Base-by-base conservation (phyloP, 2,113 vertebrate species). In the Trinectes maculatus region DNA sequence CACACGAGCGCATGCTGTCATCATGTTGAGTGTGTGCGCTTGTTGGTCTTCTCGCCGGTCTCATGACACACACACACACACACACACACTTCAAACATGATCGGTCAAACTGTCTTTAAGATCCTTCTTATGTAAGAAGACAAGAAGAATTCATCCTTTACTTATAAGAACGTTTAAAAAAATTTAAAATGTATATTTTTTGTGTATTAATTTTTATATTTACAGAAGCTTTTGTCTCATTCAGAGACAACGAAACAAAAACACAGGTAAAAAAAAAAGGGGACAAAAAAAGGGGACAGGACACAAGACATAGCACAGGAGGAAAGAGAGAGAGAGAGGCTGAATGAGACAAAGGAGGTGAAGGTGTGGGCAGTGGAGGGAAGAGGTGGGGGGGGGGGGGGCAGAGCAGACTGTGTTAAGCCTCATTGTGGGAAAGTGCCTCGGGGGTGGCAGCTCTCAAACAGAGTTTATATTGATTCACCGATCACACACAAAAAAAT, bases 391-490 rank as follows among this genome's bases (percentile, higher is more conserved):
- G 58, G 29, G 46, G 56, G 47, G 61, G 66, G 57, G 43, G 40
- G 15, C 34, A 60, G 46, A 52, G 67, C 59, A 71, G 53, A 74
- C 56, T 68, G 75, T 70, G 77, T 67, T 76, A 86, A 90, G 84
- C 70, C 84, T 87, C 74, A 87, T 84, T 84, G 82, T 84, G 84
- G 82, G 85, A 90, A 92, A 89, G 40, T 58, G 82, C 86, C 87
- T 87, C 66, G 69, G 87, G 90, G 83, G 62, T 74, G 70, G 75
- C 60, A 60, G 75, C 73, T 52, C 53, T 53, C 75, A 80, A 81
- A 83, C 60, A 71, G 76, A 84, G 53, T 80, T 83, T 48, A n/a
- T 90, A 91, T 89, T 79, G 88, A 91, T 89, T 79, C 63, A 71
- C 52, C 55, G 62, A 77, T 89, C 73, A 61, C 71, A 43, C 80